phyloP scores from a whole-genome alignment of 1,140 invertebrate genomes.

The Stratiolaelaps scimitus region DNA sequence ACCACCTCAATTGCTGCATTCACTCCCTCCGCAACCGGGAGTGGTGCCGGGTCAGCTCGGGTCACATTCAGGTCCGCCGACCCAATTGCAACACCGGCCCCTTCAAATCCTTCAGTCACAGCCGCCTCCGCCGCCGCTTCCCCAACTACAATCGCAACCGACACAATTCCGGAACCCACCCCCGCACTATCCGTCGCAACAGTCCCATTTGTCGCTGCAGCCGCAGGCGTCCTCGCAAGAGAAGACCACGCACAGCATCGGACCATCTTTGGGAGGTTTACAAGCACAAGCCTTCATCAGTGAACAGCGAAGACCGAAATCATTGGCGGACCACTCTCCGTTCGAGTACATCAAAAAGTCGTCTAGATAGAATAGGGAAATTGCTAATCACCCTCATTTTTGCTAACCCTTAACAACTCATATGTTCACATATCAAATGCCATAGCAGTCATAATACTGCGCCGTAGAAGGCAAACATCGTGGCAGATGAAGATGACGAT shows the following conservation, averaged over 20 bases:
- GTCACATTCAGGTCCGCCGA: too few species aligned
- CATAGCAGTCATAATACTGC: too few species aligned
- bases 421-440: too few species aligned
- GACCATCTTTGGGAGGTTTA: neutral
- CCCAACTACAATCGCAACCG: neutral
- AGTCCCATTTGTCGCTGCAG: neutral
- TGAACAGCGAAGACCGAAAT: constrained; percentile 21
- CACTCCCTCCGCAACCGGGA: too few species aligned
- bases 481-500: too few species aligned
- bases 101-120: neutral
- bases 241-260: neutral
- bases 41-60: too few species aligned
- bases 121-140: neutral
- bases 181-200: neutral
- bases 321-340: constrained; percentile 14
- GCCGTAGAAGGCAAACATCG: too few species aligned
- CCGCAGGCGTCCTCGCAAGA: constrained; percentile 18
- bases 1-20: too few species aligned
- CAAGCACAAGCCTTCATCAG: constrained; percentile 1
- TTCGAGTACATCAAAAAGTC: constrained; percentile 28
- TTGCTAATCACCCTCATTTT: too few species aligned
- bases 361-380: constrained; percentile 1
- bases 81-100: neutral
- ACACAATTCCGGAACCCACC: neutral
- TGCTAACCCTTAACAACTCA: too few species aligned